Evolutionary conservation across 2,888 invertebrate genomes (phyloP).

Genomic region (Hydrotaea diabolus): DNA sequence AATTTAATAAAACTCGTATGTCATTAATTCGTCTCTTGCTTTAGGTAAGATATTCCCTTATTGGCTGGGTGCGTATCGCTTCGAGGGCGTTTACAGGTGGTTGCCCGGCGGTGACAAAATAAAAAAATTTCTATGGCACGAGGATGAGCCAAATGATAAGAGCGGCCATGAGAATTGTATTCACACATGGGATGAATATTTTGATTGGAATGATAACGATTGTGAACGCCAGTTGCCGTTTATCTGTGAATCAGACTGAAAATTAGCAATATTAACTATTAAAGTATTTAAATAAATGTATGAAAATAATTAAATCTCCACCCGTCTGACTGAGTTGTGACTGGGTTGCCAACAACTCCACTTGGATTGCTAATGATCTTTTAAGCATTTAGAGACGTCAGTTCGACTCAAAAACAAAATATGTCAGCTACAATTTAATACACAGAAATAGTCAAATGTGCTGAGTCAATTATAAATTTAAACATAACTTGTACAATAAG

Average conservation of each 20-base stretch:
- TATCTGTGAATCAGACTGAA: conserved; percentile 45
- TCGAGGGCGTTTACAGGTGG: conserved; percentile 51
- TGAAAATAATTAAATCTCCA: too few relatives aligned
- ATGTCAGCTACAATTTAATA: too few relatives aligned
- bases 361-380: too few relatives aligned
- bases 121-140: conserved; percentile 55
- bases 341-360: too few relatives aligned
- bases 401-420: too few relatives aligned
- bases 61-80: conserved; percentile 57
- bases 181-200: conserved; percentile 54
- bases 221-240: conserved; percentile 53
- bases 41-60: conserved; percentile 44
- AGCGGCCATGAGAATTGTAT: conserved; percentile 57
- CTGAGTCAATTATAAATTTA: too few relatives aligned
- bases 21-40: neutral
- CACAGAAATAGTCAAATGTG: too few relatives aligned
- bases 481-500: too few relatives aligned
- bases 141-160: conserved; percentile 53
- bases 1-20: neutral
- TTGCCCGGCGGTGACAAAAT: conserved; percentile 39
- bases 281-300: too few relatives aligned
- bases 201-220: conserved; percentile 62
- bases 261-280: neutral
- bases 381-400: too few relatives aligned
- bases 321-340: too few relatives aligned